A percentile compares a stretch with the other conserved stretches of the same genome.
Evolutionary conservation across 2,113 vertebrate species (phyloP).

Genomic region (Oreochromis tanganicae): DNA sequence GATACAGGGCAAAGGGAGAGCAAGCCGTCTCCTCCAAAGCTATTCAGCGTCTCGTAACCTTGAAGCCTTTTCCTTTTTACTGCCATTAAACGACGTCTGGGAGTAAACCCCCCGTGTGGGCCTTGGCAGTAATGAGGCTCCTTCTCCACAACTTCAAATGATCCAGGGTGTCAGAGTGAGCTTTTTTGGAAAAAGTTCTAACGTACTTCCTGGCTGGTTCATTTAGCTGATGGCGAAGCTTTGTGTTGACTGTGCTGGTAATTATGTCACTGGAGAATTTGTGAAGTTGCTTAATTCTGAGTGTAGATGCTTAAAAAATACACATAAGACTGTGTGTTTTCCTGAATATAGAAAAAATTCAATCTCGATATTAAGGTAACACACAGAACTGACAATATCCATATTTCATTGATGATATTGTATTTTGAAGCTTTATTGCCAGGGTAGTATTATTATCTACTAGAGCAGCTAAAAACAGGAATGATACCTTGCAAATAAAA

Average conservation of each 20-base stretch:
- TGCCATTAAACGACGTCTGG: slow-evolving; percentile 64
- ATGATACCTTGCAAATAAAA: not conserved
- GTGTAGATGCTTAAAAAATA: not conserved
- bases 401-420: not conserved
- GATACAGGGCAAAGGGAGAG: slow-evolving; percentile 43
- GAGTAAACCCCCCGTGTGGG: slow-evolving; percentile 37
- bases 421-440: not conserved
- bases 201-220: slow-evolving; percentile 35
- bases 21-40: slow-evolving; percentile 56
- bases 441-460: not conserved
- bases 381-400: not conserved
- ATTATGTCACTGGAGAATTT: not conserved
- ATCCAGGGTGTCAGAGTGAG: slow-evolving; percentile 39
- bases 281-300: not conserved
- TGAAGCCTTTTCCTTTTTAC: slow-evolving; percentile 62
- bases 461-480: not conserved
- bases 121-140: slow-evolving; percentile 59
- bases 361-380: not conserved
- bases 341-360: accelerated
- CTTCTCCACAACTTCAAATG: slow-evolving; percentile 60
- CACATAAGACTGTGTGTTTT: not conserved
- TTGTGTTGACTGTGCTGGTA: not conserved
- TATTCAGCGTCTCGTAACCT: slow-evolving; percentile 63
- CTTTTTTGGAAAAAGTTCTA: slow-evolving; percentile 1
- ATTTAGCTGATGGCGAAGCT: slow-evolving; percentile 16